Base-by-base conservation (phyloP, 2,113 vertebrate species). In the Dasyprocta punctata region DNA sequence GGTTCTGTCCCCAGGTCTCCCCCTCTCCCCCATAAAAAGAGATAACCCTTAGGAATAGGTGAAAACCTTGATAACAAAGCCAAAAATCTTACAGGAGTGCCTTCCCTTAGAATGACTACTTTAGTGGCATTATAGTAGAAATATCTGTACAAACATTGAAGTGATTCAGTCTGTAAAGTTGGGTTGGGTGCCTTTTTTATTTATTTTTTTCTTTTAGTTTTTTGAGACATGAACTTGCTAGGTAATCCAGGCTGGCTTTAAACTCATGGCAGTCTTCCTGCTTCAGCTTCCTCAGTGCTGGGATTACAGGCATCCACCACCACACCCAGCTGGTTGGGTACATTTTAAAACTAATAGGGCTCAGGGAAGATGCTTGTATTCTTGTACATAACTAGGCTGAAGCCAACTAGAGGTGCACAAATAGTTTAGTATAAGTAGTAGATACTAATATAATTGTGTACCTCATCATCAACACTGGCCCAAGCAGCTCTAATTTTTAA, bases 11-110 rank as follows among this genome's bases (percentile, higher is more conserved):
- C 26, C 26, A 63, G 44, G 41, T 65, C 60, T 44, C 17, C 20
- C 26, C 28, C 22, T 17, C 28, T 16, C 38, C 58, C 41, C 56
- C 8, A 4, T 22, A 58, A 82, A 36, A 58, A 36, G 10, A 82
- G 5, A 82, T 20, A 28, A n/a, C 52, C 14, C 77, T 69, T 33
- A 94, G 49, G 28, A 71, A 26, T 78, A 41, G 58, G 44, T 38
- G 60, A 94, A 75, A 65, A 88, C 28, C 58, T 94, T 89, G 77
- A 77, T 22, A 87, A 92, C 77, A 94, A 69, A 98, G 58, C 67
- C 92, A 19, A 88, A 96, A 75, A 65, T 87, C 47, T 86, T 84
- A 92, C 36, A 84, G 33, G 38, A 90, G 24, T 44, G 12, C 63
- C 78, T 91, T 91, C 38, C 71, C 82, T 89, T 84, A 86, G 28